phyloP scores from a whole-genome alignment of 2,797 vertebrate species.

The Cephalopachus bancanus region DNA sequence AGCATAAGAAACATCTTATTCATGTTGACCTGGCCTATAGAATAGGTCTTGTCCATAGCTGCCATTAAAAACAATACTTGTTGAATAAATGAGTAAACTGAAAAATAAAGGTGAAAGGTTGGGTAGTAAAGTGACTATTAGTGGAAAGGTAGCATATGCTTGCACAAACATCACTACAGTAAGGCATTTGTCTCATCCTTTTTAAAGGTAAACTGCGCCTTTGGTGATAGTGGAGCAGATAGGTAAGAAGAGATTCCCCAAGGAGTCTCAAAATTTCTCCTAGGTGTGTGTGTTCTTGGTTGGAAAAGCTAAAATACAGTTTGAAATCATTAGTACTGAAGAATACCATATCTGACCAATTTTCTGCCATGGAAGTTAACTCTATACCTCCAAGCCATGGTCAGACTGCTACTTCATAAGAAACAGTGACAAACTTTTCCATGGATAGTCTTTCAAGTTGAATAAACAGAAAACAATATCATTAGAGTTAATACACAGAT shows the following conservation, averaged over 20 bases:
- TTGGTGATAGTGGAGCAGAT: not conserved
- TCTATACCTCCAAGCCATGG: not conserved
- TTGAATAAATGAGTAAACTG: not conserved
- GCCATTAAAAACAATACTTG: not conserved
- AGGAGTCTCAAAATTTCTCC: not conserved
- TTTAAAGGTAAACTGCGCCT: not conserved
- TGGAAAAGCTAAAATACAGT: not conserved
- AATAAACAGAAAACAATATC: not conserved
- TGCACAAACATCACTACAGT: not conserved
- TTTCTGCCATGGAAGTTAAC: not conserved
- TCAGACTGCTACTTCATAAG: not conserved
- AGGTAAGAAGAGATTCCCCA: not conserved
- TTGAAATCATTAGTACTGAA: not conserved
- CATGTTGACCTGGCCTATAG: not conserved
- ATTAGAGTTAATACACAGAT: not conserved
- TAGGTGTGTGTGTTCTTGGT: not conserved
- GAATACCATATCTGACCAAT: not conserved
- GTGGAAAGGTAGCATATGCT: not conserved
- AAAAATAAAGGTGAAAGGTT: not conserved
- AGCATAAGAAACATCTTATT: not conserved
- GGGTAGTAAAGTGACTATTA: not conserved
- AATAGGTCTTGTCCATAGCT: not conserved
- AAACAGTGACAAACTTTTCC: not conserved
- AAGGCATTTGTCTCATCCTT: not conserved
- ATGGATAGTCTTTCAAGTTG: constrained; percentile 7